Conservation (phyloP, 1,140 invertebrate genomes). For the Drosophila teissieri region DNA sequence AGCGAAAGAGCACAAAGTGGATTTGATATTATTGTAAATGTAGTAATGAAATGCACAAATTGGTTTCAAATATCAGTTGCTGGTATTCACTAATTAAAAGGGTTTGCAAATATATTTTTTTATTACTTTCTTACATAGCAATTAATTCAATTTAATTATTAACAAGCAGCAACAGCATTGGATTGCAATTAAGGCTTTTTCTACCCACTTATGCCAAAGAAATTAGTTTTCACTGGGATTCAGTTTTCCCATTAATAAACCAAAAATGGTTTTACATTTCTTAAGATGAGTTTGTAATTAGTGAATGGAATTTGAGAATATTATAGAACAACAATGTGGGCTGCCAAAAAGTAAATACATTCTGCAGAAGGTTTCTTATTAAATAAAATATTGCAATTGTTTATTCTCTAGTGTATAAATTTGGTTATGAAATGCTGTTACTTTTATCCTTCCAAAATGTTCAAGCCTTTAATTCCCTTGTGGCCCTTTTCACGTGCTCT, state of each 20-base stretch:
- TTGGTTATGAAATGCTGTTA: too few relatives aligned
- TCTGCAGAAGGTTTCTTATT: too few relatives aligned
- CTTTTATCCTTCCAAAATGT: too few relatives aligned
- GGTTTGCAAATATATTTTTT: neutral
- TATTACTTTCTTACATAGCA: neutral
- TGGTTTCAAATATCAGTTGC: neutral
- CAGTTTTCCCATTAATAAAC: constrained; percentile 5
- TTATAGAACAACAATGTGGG: neutral
- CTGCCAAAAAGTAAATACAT: neutral
- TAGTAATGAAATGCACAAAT: neutral
- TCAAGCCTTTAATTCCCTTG: neutral
- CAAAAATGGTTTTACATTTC: neutral
- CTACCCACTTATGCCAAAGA: neutral
- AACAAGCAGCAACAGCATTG: neutral
- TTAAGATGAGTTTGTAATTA: constrained; percentile 12
- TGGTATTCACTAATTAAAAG: neutral
- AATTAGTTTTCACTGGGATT: neutral
- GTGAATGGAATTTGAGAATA: neutral
- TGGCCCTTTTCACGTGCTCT: neutral
- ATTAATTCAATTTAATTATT: neutral
- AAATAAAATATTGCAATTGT: too few relatives aligned
- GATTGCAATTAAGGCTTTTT: neutral
- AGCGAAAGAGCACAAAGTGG: neutral
- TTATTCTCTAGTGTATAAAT: too few relatives aligned
- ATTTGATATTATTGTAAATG: neutral